phyloP scores from a whole-genome alignment of 2,888 invertebrate genomes.

The Diplazon laetatorius region DNA sequence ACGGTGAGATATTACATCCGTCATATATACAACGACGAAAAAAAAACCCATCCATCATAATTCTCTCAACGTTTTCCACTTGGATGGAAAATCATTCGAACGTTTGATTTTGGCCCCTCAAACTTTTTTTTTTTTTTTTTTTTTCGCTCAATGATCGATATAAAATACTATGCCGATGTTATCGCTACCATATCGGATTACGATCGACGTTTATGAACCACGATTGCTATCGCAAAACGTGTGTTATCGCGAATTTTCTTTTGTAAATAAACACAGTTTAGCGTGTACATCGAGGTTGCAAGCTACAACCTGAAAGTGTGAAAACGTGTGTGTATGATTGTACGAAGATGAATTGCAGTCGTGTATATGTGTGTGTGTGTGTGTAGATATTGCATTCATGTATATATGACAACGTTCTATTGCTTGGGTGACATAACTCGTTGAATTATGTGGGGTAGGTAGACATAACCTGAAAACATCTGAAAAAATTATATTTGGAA shows the following conservation, averaged over 20 bases:
- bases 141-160: slow-evolving; percentile 8
- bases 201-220: neutral
- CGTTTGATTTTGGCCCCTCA: neutral
- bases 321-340: slow-evolving; percentile 15
- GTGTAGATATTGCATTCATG: slow-evolving; percentile 1
- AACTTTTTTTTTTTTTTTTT: neutral
- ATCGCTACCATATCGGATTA: neutral
- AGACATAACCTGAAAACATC: neutral
- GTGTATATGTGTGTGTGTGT: neutral
- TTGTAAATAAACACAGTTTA: neutral
- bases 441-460: neutral
- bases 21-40: neutral
- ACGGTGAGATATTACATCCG: neutral
- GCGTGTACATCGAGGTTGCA: neutral
- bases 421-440: slow-evolving; percentile 29
- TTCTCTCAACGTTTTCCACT: neutral
- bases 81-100: neutral
- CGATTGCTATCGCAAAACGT: neutral
- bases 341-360: slow-evolving; percentile 3
- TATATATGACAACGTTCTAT: neutral
- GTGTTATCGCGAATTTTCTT: slow-evolving; percentile 4
- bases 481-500: neutral
- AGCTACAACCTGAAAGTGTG: too few species aligned
- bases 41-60: neutral
- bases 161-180: slow-evolving; percentile 6